Evolutionary conservation across 2,888 invertebrate genomes (phyloP).

Genomic region (Mactromeris polynyma): DNA sequence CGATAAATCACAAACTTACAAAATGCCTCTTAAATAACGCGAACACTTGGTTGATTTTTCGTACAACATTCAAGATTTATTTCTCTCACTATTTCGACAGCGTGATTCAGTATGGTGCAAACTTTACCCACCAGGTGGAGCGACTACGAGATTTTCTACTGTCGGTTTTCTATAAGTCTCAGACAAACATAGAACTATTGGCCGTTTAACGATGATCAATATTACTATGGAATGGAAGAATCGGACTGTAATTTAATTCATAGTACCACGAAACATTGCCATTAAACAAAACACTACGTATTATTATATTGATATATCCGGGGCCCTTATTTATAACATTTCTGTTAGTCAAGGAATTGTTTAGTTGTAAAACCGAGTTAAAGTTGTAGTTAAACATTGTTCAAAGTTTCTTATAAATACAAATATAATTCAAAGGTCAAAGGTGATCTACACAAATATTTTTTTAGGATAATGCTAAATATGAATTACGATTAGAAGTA

Average conservation of each 20-base stretch:
- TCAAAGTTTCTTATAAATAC: too few relatives aligned
- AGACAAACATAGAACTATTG: not conserved
- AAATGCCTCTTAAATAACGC: slow-evolving; percentile 10
- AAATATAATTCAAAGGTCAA: too few relatives aligned
- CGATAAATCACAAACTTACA: not conserved
- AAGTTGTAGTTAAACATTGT: too few relatives aligned
- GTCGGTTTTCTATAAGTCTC: not conserved
- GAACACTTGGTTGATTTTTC: not conserved
- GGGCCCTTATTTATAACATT: not conserved
- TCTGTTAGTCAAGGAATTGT: too few relatives aligned
- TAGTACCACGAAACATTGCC: not conserved
- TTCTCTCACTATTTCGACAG: not conserved
- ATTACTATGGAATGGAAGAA: not conserved
- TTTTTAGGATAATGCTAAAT: too few relatives aligned
- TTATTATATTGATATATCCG: not conserved
- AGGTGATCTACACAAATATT: too few relatives aligned
- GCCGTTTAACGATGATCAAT: not conserved
- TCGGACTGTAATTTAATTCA: not conserved
- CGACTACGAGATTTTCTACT: not conserved
- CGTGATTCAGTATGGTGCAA: not conserved
- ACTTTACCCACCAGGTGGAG: slow-evolving; percentile 1
- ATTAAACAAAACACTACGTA: not conserved
- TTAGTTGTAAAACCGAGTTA: too few relatives aligned
- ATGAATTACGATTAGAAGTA: too few relatives aligned
- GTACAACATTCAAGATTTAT: not conserved